Conservation (phyloP, 2,888 invertebrate species). For the Metalampra italica region DNA sequence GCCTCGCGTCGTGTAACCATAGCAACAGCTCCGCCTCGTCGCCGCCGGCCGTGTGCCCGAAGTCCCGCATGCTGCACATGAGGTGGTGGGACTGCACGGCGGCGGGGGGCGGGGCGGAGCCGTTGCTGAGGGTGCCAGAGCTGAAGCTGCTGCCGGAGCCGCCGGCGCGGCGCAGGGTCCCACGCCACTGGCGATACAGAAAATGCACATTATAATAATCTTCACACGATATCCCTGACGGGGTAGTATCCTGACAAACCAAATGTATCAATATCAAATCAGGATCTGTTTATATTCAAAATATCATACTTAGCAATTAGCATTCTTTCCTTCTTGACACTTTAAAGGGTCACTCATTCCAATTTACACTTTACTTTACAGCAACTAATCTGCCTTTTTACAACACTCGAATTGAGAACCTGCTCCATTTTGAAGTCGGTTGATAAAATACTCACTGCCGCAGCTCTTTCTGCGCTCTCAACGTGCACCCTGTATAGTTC, state of each 20-base stretch:
- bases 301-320: too few species aligned
- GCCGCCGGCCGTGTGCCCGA: constrained; percentile 91
- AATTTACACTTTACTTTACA: too few species aligned
- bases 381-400: too few species aligned
- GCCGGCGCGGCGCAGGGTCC: constrained; percentile 65
- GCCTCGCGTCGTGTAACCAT: constrained; percentile 89
- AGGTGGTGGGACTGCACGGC: constrained; percentile 79
- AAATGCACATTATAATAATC: too few species aligned
- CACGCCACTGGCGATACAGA: constrained; percentile 63
- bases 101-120: constrained; percentile 29
- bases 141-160: constrained; percentile 71
- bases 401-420: too few species aligned
- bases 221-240: too few species aligned
- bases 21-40: constrained; percentile 94
- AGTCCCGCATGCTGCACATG: constrained; percentile 81
- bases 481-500: constrained; percentile 91
- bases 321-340: too few species aligned
- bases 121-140: constrained; percentile 62
- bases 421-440: too few species aligned
- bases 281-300: too few species aligned
- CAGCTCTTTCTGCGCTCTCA: constrained; percentile 84
- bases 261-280: too few species aligned
- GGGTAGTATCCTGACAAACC: too few species aligned
- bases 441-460: constrained; percentile 80
- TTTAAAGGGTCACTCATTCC: too few species aligned